Percentiles rank a stretch among this genome's conserved stretches.
These are phyloP conservation scores for Microctenopoma lineatum DNA, from an alignment of 2,797 vertebrate species.

Conservation along the genomic window DNA sequence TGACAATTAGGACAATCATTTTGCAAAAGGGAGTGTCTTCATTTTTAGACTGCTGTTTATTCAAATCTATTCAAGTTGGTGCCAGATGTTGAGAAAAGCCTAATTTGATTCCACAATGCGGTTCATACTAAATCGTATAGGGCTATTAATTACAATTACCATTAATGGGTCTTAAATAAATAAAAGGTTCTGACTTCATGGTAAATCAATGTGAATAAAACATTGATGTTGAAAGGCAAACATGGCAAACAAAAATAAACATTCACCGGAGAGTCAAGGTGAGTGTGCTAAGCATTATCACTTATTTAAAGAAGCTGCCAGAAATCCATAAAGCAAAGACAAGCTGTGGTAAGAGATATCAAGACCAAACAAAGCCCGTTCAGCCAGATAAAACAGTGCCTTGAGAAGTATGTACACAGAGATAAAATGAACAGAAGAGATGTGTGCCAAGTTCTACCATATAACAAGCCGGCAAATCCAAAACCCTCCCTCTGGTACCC, in stretches of 20 bases:
- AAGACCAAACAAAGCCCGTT: constrained; percentile 87
- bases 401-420: constrained; percentile 87
- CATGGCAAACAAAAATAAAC: constrained; percentile 65
- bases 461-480: constrained; percentile 76
- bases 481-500: constrained; percentile 75
- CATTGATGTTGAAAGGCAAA: constrained; percentile 62
- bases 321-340: constrained; percentile 87
- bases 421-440: constrained; percentile 80
- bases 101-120: constrained; percentile 55
- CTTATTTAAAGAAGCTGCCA: constrained; percentile 87
- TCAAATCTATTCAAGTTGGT: constrained; percentile 48
- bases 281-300: constrained; percentile 81
- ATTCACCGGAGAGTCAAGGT: constrained; percentile 77
- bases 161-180: constrained; percentile 65
- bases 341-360: constrained; percentile 87
- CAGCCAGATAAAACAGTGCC: constrained; percentile 85
- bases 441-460: constrained; percentile 77
- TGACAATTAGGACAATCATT: constrained; percentile 76
- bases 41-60: constrained; percentile 60
- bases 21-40: constrained; percentile 61
- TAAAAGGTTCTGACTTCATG: constrained; percentile 32
- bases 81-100: constrained; percentile 67
- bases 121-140: constrained; percentile 35
- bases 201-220: constrained; percentile 57
- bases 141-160: constrained; percentile 60